Percentiles rank a stretch among this genome's conserved stretches.
Evolutionary conservation across 2,113 vertebrate genomes (phyloP).

Genomic region (Murina feae): DNA sequence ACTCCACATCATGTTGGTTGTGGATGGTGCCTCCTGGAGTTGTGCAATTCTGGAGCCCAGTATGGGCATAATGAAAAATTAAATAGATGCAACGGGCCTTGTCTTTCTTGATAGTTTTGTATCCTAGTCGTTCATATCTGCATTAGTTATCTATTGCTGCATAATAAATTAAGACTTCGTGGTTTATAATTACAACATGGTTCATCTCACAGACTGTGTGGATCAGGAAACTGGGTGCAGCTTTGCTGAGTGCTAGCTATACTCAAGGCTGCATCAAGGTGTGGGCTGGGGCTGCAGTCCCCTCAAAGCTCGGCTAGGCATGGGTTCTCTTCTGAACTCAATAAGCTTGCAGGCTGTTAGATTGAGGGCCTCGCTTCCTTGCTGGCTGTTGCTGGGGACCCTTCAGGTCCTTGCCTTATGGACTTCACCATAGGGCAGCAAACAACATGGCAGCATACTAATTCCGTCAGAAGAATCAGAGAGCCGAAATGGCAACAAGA

Average conservation of each 20-base stretch:
- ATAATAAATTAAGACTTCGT: background rate
- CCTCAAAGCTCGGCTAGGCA: background rate
- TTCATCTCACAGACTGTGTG: background rate
- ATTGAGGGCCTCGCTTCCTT: background rate
- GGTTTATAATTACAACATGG: background rate
- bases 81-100: background rate
- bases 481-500: background rate
- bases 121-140: background rate
- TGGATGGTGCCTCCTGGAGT: background rate
- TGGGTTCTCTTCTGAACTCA: background rate
- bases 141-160: background rate
- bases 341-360: background rate
- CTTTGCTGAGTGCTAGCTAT: background rate
- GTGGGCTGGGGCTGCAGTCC: rapidly evolving
- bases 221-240: background rate
- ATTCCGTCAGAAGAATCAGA: background rate
- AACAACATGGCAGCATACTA: background rate
- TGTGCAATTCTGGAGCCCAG: background rate
- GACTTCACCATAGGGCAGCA: background rate
- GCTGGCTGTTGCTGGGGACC: background rate
- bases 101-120: background rate
- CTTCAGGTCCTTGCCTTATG: background rate
- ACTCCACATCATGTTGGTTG: background rate
- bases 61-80: background rate
- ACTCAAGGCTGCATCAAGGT: background rate